Evolutionary conservation across 2,797 vertebrate genomes (phyloP), one percentile per base, ranked within the genome.

Genomic region (Heliangelus exortis): DNA sequence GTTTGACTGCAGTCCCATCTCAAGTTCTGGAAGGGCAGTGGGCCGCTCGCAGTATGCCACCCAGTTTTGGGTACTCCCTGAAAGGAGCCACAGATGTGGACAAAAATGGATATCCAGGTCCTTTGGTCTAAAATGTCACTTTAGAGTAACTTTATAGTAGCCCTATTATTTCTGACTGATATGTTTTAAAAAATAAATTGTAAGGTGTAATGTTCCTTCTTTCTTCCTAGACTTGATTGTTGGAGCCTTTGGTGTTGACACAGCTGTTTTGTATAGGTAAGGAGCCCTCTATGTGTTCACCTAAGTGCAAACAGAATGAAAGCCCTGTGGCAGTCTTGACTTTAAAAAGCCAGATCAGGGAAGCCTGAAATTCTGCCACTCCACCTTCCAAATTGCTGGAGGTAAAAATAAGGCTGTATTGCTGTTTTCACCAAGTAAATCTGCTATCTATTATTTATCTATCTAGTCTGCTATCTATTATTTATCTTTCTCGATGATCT

Each of bases 101-200:
- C 96, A 97, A 96, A 94, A 99, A 99, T 66, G 99, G 99, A 95
- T 99, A 99, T 90, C 99, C 99, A 98, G 99, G 99, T 99, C 93
- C 77, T 91, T 88, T 89, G 57, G 76, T 83, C 43, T 36, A 63
- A 51, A 26, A 26, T 33, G 29, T 66, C 34, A 4, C 76, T 71
- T 83, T 6, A 17, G 47, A 85, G 8, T 75, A 69, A 33, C 39
- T 51, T 54, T 16, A 9, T 11, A 39, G 59, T 77, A 73, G 39
- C 17, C 62, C 26, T 21, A 22, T 41, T 23, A 20, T 41, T 47
- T 74, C 45, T 68, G 29, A 73, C 18, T 31, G 34, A 34, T 20
- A 0, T 7, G 4, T 39, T 45, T 47, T 8, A 36, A 48, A 62
- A 48, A 50, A 23, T 34, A 47, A 34, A 22, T 51, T 41, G 6